Percentiles rank a stretch among this genome's conserved stretches.
Evolutionary conservation across 2,888 invertebrate genomes (phyloP).

Genomic region (Eumerus sabulonum): DNA sequence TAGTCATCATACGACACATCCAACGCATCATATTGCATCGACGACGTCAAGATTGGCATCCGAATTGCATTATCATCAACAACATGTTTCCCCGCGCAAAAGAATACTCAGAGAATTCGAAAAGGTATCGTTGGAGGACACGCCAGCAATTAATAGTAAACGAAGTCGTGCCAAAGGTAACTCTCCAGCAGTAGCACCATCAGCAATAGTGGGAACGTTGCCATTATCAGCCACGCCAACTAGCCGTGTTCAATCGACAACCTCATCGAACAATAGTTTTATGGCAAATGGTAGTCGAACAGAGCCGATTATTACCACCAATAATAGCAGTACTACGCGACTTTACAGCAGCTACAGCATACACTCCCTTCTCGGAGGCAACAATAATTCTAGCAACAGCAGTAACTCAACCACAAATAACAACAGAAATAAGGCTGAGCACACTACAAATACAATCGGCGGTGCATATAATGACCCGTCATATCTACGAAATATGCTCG

Average conservation of each 20-base stretch:
- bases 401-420: slow-evolving; percentile 72
- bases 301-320: slow-evolving; percentile 20
- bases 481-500: slow-evolving; percentile 75
- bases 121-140: slow-evolving; percentile 83
- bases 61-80: slow-evolving; percentile 76
- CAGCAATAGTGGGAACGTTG: slow-evolving; percentile 57
- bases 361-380: slow-evolving; percentile 86
- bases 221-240: slow-evolving; percentile 49
- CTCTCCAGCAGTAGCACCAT: slow-evolving; percentile 63
- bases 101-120: slow-evolving; percentile 90
- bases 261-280: slow-evolving; percentile 55
- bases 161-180: slow-evolving; percentile 80
- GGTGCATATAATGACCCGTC: slow-evolving; percentile 73
- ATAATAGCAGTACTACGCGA: slow-evolving; percentile 71
- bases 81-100: slow-evolving; percentile 88
- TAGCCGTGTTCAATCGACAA: slow-evolving; percentile 31
- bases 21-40: slow-evolving; percentile 53
- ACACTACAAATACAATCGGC: slow-evolving; percentile 77
- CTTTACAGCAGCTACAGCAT: slow-evolving; percentile 90
- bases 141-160: slow-evolving; percentile 80
- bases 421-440: slow-evolving; percentile 42
- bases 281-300: slow-evolving; percentile 51
- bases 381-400: slow-evolving; percentile 70
- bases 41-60: slow-evolving; percentile 75
- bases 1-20: slow-evolving; percentile 71